Conservation (phyloP, 2,888 invertebrate species). For the Cordilura impudica region DNA sequence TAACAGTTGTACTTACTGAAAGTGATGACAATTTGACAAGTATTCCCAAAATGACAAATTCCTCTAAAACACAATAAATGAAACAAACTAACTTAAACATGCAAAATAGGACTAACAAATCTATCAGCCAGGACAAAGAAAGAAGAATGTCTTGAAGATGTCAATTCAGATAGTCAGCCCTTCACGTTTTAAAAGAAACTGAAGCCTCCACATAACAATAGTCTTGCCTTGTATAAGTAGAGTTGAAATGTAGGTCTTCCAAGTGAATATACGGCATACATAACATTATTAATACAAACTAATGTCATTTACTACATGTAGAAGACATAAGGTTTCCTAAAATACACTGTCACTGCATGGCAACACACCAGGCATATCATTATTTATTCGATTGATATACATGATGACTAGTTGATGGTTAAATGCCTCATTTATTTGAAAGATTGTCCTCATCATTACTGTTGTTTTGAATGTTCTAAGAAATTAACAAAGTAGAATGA, state of each 20-base stretch:
- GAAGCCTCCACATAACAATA: slow-evolving; percentile 20
- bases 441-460: slow-evolving; percentile 34
- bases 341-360: background rate
- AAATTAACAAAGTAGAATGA: background rate
- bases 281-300: background rate
- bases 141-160: slow-evolving; percentile 23
- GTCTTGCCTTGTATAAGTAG: background rate
- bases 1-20: background rate
- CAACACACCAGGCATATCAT: background rate
- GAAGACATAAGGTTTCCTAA: slow-evolving; percentile 33
- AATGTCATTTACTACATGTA: slow-evolving; percentile 28
- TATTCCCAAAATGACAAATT: slow-evolving; percentile 11
- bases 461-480: background rate
- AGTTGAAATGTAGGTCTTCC: slow-evolving; percentile 25
- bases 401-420: slow-evolving; percentile 23
- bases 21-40: slow-evolving; percentile 30
- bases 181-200: background rate
- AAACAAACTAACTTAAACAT: background rate
- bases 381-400: slow-evolving; percentile 10
- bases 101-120: slow-evolving; percentile 9
- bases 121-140: background rate
- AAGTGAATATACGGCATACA: background rate
- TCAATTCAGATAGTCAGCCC: background rate
- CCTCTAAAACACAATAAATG: background rate
- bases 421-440: slow-evolving; percentile 50